Percentiles rank a stretch among this genome's conserved stretches.
Conservation (phyloP, 2,113 vertebrate species). For the Balaeniceps rex region DNA sequence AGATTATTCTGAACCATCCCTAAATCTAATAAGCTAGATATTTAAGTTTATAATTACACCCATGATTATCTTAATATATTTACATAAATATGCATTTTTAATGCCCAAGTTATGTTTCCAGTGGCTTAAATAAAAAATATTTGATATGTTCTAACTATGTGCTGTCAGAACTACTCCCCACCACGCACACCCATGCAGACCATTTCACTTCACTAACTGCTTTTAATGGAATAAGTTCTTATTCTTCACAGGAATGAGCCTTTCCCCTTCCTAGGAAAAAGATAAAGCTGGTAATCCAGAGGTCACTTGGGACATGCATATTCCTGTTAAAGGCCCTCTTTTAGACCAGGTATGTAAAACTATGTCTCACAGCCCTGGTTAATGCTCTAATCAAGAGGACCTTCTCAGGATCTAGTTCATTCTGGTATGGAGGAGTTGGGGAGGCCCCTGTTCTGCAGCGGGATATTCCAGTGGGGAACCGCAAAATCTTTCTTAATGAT, state of each 20-base stretch:
- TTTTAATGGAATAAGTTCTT: not conserved
- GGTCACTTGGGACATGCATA: rapidly evolving
- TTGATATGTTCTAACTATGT: not conserved
- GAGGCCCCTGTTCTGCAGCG: not conserved
- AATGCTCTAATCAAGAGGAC: not conserved
- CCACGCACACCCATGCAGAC: not conserved
- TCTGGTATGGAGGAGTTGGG: not conserved
- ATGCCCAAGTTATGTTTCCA: not conserved
- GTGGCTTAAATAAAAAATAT: not conserved
- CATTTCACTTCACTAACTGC: not conserved
- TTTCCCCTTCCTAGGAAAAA: not conserved
- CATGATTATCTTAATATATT: not conserved
- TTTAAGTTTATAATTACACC: not conserved
- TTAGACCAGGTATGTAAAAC: not conserved
- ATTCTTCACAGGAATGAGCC: not conserved
- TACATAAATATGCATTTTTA: not conserved
- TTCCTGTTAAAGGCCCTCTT: not conserved
- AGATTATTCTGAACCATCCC: not conserved
- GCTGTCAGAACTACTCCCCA: not conserved
- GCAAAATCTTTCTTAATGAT: not conserved
- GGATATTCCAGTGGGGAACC: not conserved
- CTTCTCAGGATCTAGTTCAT: not conserved
- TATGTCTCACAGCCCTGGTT: not conserved
- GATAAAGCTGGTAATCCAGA: not conserved
- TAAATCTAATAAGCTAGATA: not conserved